Conservation (phyloP, 1,140 invertebrate species). For the Heliconius eleuchia region DNA sequence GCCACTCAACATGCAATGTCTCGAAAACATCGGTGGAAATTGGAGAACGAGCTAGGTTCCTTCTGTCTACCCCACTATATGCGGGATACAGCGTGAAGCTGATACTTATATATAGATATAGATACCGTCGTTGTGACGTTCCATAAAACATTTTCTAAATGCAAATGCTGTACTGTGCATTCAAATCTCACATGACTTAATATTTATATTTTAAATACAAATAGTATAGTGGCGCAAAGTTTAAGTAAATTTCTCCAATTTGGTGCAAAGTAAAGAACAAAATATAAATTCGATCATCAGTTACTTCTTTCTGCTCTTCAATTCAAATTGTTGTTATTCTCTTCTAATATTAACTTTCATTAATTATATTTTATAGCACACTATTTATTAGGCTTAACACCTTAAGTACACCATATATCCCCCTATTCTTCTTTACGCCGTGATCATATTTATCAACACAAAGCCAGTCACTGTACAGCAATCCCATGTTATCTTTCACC, state of each 20-base stretch:
- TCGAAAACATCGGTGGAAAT: no score
- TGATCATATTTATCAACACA: background rate
- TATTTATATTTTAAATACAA: background rate
- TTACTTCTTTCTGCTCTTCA: no score
- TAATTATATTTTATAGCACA: background rate
- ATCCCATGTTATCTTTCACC: background rate
- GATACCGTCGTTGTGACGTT: background rate
- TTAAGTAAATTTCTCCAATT: no score
- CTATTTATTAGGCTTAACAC: background rate
- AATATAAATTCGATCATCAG: no score
- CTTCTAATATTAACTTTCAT: background rate
- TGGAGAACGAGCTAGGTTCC: no score
- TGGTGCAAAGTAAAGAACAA: no score
- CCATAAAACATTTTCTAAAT: background rate
- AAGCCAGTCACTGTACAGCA: background rate
- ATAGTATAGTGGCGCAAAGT: background rate
- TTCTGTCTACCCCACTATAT: no score
- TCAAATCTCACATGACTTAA: background rate
- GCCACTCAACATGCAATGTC: no score
- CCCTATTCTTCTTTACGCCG: background rate
- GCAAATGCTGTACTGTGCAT: background rate
- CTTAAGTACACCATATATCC: background rate
- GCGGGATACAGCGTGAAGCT: no score
- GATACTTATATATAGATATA: no score
- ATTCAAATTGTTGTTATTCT: no score